Evolutionary conservation across 2,888 invertebrate species (phyloP).

Genomic region (Coremacera marginata): DNA sequence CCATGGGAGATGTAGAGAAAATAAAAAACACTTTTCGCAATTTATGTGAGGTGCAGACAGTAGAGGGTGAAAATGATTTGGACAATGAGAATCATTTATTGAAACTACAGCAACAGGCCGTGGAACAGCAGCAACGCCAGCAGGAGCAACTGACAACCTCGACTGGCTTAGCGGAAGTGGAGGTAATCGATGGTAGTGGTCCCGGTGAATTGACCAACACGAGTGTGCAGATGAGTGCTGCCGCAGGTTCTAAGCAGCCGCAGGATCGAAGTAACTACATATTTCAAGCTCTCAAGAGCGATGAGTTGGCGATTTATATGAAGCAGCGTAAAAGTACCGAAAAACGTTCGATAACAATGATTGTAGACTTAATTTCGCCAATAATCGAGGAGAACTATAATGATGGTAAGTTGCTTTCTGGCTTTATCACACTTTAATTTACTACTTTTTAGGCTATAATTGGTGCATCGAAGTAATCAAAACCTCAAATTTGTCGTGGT

Average conservation of each 20-base stretch:
- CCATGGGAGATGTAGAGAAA: conserved; percentile 91
- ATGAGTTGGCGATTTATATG: conserved; percentile 81
- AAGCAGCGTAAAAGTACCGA: conserved; percentile 79
- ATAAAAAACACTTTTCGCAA: conserved; percentile 94
- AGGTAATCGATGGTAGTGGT: conserved; percentile 52
- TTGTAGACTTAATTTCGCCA: conserved; percentile 90
- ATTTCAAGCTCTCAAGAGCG: conserved; percentile 82
- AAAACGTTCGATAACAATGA: conserved; percentile 85
- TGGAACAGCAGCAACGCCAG: conserved; percentile 52
- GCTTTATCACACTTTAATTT: neutral
- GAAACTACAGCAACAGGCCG: conserved; percentile 71
- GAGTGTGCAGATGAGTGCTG: conserved; percentile 22
- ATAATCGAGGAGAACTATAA: conserved; percentile 80
- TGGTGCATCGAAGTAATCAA: conserved; percentile 97
- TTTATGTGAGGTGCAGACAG: conserved; percentile 83
- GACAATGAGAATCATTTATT: conserved; percentile 87
- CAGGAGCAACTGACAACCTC: conserved; percentile 17
- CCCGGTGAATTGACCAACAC: neutral
- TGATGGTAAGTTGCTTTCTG: conserved; percentile 70
- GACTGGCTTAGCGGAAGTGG: conserved; percentile 50
- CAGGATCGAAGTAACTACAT: conserved; percentile 73
- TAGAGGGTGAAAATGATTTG: conserved; percentile 68
- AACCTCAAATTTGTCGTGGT: conserved; percentile 84
- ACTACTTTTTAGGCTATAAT: conserved; percentile 68
- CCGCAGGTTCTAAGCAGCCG: neutral